These are phyloP conservation scores for Sinocyclocheilus anshuiensis DNA, from an alignment of 2,113 vertebrate species.

Conservation along the genomic window DNA sequence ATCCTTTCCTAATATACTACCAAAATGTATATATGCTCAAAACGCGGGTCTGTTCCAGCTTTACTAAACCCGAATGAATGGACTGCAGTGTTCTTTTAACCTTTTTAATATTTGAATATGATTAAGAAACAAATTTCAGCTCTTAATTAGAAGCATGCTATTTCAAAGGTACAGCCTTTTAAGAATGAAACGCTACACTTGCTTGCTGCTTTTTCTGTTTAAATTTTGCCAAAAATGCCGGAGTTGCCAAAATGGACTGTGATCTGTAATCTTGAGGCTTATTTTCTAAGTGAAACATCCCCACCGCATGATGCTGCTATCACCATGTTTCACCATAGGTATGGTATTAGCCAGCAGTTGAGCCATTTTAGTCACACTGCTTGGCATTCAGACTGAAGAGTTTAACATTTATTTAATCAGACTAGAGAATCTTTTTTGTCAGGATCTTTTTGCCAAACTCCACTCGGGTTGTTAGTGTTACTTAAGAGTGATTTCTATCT, in stretches of 20 bases:
- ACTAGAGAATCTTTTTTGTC: neutral
- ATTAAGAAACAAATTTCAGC: conserved; percentile 34
- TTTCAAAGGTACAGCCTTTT: neutral
- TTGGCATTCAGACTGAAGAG: neutral
- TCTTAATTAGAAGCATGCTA: neutral
- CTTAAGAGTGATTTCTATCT: neutral
- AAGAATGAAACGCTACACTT: neutral
- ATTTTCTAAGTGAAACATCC: conserved; percentile 15
- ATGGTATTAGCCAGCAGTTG: neutral
- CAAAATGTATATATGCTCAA: neutral
- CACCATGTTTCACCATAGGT: conserved; percentile 9
- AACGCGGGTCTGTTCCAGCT: neutral
- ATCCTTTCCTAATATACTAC: neutral
- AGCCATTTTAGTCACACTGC: conserved; percentile 24
- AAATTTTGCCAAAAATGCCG: neutral
- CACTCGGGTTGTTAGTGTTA: neutral
- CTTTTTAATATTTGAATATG: conserved; percentile 36
- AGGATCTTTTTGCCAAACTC: neutral
- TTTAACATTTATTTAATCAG: neutral
- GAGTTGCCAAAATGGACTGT: neutral
- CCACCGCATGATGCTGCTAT: neutral
- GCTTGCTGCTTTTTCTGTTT: neutral
- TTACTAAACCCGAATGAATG: conserved; percentile 17
- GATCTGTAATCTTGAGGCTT: conserved; percentile 9
- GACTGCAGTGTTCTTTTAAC: conserved; percentile 6